Evolutionary conservation across 1,140 invertebrate genomes (phyloP), one percentile per base, ranked within the genome.

Genomic region (Drosophila suzukii): DNA sequence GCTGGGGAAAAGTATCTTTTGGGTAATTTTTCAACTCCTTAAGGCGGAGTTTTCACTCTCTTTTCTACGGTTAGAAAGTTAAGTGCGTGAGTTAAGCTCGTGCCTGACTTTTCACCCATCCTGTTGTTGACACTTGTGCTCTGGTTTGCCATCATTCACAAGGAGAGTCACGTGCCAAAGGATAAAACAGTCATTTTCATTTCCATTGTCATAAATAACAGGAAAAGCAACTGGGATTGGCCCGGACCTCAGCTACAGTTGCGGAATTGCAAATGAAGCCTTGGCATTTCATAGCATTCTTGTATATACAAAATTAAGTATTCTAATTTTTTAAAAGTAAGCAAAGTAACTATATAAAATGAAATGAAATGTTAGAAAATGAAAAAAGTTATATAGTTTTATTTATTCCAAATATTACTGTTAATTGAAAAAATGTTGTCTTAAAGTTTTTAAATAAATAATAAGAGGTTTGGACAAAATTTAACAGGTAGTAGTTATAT

Each of bases 101-200:
- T 13, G 17, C 12, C 47, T 47, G 67, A 54, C 27, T 51, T 47
- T 54, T 47, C 47, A 51, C n/a, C 24, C 49, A 44, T 46, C 30
- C 15, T 56, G 32, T 56, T 63, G 72, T 38, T 75, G 50, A 55
- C 51, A 60, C 41, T 60, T 51, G 36, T 46, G 66, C 66, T 46
- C 70, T 62, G 51, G 50, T 49, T 55, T 75, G n/a, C 53, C 71
- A 75, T 44, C 47, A 51, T 57, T 62, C 53, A 15, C 27, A 27
- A 10, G 54, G 13, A 41, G 57, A 77, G 82, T 86, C 81, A 85
- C 82, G 81, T 86, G 81, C 78, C 75, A 70, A 75, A 66, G 62
- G 74, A 82, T 65, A 58, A 78, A 67, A 59, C 56, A 78, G 80
- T 78, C 63, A 71, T 70, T 60, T 58, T 51, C 62, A 58, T 61